Evolutionary conservation across 2,797 vertebrate species (phyloP), one percentile per base, ranked within the genome.

Genomic region (Oryzias dopingdopingensis): DNA sequence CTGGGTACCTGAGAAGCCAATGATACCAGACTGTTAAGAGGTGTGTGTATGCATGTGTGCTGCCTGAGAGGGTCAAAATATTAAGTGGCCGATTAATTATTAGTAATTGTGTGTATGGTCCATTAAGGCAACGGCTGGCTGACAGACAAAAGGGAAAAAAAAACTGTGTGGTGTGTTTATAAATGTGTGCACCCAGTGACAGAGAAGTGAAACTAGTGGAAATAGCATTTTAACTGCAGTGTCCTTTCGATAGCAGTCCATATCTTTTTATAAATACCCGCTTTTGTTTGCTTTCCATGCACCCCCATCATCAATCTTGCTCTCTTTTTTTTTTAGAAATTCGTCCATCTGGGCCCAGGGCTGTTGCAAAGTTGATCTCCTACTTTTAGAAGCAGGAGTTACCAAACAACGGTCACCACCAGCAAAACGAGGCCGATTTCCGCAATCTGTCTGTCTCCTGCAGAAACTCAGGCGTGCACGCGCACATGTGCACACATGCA

Each of bases 81-180:
- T 79, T 86, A 86, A 89, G 87, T 86, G 79, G 74, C 72, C 60
- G 83, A 88, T 89, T 86, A 86, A 89, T 87, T 78, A 80, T 80
- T 74, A 72, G 76, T 88, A 88, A 88, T 89, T 86, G 80, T 85
- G 76, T 80, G 77, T 76, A 78, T 82, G 81, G 76, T 81, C 82
- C 82, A 86, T 86, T 86, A 88, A 79, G 72, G 62, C 47, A 55
- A 76, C 59, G 59, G 76, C 61, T 80, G 75, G 67, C 68, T 79
- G 74, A 72, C 62, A 79, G 66, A 72, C 67, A 67, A 53, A 66
- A 54, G 52, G 17, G 54, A 32, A 64, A 29, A 14, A 37, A 8
- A 2, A 43, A 43, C 1, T 4, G 42, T 50, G 58, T 12, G 67
- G 63, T 60, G 29, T 65, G 22, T 65, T 2, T 67, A 24, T 72